Conservation (phyloP, 2,113 vertebrate species). For the Anhinga rufa region DNA sequence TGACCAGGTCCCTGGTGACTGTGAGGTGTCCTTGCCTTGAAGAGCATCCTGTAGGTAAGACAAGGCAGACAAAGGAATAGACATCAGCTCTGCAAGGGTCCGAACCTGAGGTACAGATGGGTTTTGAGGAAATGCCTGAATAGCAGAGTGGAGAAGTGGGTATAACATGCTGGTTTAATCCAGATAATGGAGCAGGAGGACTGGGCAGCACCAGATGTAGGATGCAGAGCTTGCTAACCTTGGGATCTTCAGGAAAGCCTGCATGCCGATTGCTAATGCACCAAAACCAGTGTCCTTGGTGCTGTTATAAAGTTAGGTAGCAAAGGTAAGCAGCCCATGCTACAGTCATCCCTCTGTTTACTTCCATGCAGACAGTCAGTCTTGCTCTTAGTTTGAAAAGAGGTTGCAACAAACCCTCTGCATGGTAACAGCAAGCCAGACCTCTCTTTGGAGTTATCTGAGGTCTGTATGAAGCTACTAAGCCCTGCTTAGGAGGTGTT, state of each 20-base stretch:
- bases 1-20: neutral
- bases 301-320: neutral
- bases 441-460: neutral
- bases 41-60: neutral
- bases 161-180: neutral
- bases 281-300: neutral
- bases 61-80: neutral
- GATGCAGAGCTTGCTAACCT: fast-evolving
- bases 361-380: neutral
- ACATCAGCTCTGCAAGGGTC: neutral
- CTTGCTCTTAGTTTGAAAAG: neutral
- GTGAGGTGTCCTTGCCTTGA: neutral
- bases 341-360: neutral
- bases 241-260: neutral
- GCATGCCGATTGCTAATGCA: neutral
- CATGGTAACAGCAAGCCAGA: neutral
- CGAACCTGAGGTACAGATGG: neutral
- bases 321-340: neutral
- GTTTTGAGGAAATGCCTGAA: neutral
- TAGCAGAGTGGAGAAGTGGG: neutral
- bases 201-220: neutral
- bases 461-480: neutral
- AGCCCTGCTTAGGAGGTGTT: neutral
- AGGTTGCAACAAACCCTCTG: neutral
- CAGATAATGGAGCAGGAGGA: fast-evolving